Evolutionary conservation across 1,140 invertebrate species (phyloP).

Genomic region (Rhagoletis zephyria): DNA sequence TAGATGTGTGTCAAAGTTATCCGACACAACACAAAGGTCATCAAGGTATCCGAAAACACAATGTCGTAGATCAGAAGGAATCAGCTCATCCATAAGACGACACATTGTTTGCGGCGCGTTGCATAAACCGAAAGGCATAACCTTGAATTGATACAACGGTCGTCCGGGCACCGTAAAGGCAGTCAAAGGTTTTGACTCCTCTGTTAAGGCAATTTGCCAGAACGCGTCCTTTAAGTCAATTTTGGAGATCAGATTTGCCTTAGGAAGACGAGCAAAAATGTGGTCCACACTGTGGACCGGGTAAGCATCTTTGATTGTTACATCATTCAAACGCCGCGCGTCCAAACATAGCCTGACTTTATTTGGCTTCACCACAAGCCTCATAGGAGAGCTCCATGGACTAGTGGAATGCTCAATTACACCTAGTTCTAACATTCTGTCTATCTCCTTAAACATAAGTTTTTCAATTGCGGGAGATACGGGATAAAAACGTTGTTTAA

Average conservation of each 20-base stretch:
- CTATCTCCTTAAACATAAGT: slow-evolving; percentile 60
- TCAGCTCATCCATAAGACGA: slow-evolving; percentile 60
- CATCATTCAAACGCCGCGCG: slow-evolving; percentile 63
- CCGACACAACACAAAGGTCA: slow-evolving; percentile 54
- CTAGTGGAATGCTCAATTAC: slow-evolving; percentile 57
- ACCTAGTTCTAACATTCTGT: slow-evolving; percentile 57
- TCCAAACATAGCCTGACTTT: slow-evolving; percentile 65
- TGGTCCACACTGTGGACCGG: slow-evolving; percentile 61
- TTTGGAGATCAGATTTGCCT: slow-evolving; percentile 57
- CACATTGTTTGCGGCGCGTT: slow-evolving; percentile 46
- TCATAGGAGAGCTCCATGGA: slow-evolving; percentile 56
- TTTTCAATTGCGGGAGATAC: slow-evolving; percentile 59
- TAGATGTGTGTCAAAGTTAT: slow-evolving; percentile 70
- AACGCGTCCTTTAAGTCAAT: too few relatives aligned
- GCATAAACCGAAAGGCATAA: too few relatives aligned
- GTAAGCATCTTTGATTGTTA: slow-evolving; percentile 56
- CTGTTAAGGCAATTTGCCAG: slow-evolving; percentile 56
- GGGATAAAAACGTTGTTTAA: slow-evolving; percentile 57
- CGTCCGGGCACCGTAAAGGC: slow-evolving; percentile 57
- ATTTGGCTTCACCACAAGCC: slow-evolving; percentile 64
- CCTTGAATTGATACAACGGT: too few relatives aligned
- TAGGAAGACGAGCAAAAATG: slow-evolving; percentile 59
- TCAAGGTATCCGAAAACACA: slow-evolving; percentile 58
- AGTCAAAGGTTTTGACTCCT: slow-evolving; percentile 69
- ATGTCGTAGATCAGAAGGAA: slow-evolving; percentile 69